Percentiles rank a stretch among this genome's conserved stretches.
Evolutionary conservation across 2,113 vertebrate species (phyloP).

Genomic region (Oostethus manadensis): DNA sequence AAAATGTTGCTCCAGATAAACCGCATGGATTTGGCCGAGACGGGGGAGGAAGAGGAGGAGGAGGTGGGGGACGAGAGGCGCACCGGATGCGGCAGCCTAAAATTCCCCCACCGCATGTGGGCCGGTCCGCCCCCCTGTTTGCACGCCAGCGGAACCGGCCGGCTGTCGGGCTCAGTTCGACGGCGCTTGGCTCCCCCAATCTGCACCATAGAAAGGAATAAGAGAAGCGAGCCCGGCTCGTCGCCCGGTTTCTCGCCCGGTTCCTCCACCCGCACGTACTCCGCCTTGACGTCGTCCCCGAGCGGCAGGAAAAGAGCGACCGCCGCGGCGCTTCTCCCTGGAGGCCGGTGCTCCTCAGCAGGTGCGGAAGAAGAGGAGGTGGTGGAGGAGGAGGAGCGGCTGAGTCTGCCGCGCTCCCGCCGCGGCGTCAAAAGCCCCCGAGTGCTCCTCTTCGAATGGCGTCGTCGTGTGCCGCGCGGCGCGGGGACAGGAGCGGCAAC

Average conservation of each 20-base stretch:
- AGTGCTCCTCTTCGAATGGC: constrained; percentile 70
- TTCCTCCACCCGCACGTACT: constrained; percentile 53
- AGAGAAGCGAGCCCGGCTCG: constrained; percentile 78
- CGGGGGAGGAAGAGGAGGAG: constrained; percentile 43
- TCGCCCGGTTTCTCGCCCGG: constrained; percentile 52
- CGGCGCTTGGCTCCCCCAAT: constrained; percentile 78
- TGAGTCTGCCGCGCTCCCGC: constrained; percentile 75
- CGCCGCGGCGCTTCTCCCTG: constrained; percentile 69
- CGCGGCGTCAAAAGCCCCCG: constrained; percentile 66
- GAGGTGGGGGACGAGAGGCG: constrained; percentile 80
- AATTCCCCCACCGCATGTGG: constrained; percentile 91
- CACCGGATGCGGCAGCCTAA: constrained; percentile 91
- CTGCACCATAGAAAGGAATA: constrained; percentile 88
- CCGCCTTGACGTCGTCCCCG: constrained; percentile 81
- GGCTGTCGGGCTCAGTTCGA: constrained; percentile 82
- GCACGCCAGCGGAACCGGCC: constrained; percentile 89
- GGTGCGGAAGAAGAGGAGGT: background rate
- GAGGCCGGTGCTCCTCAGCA: constrained; percentile 51
- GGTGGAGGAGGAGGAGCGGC: constrained; percentile 28
- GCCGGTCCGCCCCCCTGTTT: constrained; percentile 87
- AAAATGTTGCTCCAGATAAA: constrained; percentile 99
- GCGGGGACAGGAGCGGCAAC: constrained; percentile 60
- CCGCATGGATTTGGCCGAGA: constrained; percentile 99
- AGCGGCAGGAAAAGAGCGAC: constrained; percentile 80
- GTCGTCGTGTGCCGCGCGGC: constrained; percentile 67